Percentiles rank a stretch among this genome's conserved stretches.
phyloP scores from a whole-genome alignment of 2,888 invertebrate species.

The Sarcophaga variegata region DNA sequence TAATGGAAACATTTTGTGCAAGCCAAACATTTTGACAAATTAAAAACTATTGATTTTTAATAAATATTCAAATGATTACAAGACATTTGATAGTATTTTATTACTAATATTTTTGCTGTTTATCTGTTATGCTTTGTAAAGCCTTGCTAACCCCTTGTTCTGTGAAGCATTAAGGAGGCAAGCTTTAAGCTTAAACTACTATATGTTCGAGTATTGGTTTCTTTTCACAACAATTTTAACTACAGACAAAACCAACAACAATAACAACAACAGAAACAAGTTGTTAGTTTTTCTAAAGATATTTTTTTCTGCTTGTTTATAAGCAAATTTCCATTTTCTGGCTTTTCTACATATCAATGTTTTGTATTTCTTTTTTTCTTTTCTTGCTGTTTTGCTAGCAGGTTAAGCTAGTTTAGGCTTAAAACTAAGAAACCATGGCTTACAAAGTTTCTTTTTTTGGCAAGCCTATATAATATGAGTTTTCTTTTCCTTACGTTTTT shows the following conservation, averaged over 20 bases:
- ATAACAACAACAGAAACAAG: constrained; percentile 60
- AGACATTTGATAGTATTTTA: constrained; percentile 61
- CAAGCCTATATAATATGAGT: constrained; percentile 18
- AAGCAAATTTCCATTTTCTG: constrained; percentile 53
- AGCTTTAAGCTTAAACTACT: constrained; percentile 62
- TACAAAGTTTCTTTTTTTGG: constrained; percentile 8
- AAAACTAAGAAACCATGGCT: too few relatives aligned
- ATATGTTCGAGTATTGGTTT: constrained; percentile 62
- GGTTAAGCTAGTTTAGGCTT: constrained; percentile 2
- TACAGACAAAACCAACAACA: constrained; percentile 27
- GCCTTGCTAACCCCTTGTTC: not conserved
- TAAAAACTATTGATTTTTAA: constrained; percentile 64
- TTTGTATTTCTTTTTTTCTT: not conserved
- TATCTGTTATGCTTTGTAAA: not conserved
- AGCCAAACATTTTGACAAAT: constrained; percentile 43
- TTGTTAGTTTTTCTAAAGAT: constrained; percentile 67
- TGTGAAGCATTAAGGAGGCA: constrained; percentile 1
- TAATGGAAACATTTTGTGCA: not conserved
- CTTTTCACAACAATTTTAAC: constrained; percentile 54
- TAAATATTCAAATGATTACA: constrained; percentile 58
- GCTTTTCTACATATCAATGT: not conserved
- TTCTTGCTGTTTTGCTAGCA: not conserved
- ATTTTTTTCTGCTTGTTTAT: constrained; percentile 65
- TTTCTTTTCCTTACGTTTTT: not conserved
- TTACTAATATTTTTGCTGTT: constrained; percentile 52